Conservation (phyloP, 2,888 invertebrate genomes). For the Mythimna loreyi region DNA sequence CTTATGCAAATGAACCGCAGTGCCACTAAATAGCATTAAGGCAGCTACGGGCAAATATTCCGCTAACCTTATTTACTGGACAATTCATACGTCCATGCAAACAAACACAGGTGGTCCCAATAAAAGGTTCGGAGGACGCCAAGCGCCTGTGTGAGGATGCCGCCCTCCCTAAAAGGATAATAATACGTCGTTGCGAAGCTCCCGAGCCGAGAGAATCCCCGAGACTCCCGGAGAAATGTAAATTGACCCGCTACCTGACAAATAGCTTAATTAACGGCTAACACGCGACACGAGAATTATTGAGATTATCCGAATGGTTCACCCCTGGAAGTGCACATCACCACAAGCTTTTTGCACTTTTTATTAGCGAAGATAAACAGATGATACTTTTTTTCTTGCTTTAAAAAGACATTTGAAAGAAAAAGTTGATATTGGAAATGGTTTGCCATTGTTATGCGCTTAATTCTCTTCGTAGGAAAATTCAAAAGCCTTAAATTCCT, state of each 20-base stretch:
- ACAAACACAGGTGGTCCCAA: slow-evolving; percentile 89
- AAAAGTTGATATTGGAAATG: slow-evolving; percentile 45
- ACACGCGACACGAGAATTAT: slow-evolving; percentile 85
- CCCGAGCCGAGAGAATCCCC: slow-evolving; percentile 78
- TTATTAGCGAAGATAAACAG: slow-evolving; percentile 35
- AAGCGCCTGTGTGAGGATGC: slow-evolving; percentile 84
- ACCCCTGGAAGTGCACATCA: slow-evolving; percentile 63
- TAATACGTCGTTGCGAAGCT: slow-evolving; percentile 89
- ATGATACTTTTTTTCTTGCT: slow-evolving; percentile 6
- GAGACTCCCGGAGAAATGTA: slow-evolving; percentile 88
- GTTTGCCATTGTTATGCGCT: slow-evolving; percentile 51
- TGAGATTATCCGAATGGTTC: slow-evolving; percentile 82
- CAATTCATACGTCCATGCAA: slow-evolving; percentile 89
- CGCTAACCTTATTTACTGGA: slow-evolving; percentile 90
- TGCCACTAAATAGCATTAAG: slow-evolving; percentile 87
- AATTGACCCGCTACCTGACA: slow-evolving; percentile 87
- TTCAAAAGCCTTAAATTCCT: slow-evolving; percentile 65
- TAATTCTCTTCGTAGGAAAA: slow-evolving; percentile 62
- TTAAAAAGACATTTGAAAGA: slow-evolving; percentile 28
- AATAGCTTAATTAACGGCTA: slow-evolving; percentile 90
- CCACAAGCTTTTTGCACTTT: slow-evolving; percentile 60
- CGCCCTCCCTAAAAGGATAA: slow-evolving; percentile 91
- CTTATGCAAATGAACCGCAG: slow-evolving; percentile 85
- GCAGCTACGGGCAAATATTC: slow-evolving; percentile 82
- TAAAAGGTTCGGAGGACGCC: slow-evolving; percentile 86